Conservation (phyloP, 2,113 vertebrate genomes). For the Stigmatopora nigra region DNA sequence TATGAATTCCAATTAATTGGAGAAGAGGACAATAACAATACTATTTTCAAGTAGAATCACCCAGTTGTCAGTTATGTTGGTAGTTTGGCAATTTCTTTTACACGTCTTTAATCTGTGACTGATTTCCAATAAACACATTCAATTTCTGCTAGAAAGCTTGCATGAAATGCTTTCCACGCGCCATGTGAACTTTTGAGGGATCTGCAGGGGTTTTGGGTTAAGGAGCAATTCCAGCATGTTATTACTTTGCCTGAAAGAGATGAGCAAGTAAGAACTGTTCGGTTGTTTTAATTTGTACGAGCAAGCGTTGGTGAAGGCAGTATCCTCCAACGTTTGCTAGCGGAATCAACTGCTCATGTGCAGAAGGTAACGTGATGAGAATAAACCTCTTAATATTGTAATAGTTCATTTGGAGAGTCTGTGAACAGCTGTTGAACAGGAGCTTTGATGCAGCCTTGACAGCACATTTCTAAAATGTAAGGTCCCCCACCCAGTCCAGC, state of each 20-base stretch:
- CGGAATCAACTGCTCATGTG: background rate
- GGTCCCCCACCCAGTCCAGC: constrained; percentile 12
- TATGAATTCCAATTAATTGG: background rate
- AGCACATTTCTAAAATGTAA: constrained; percentile 30
- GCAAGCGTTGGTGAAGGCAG: background rate
- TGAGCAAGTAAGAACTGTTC: background rate
- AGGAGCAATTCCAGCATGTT: constrained; percentile 15
- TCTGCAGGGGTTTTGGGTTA: constrained; percentile 17
- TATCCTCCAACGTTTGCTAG: background rate
- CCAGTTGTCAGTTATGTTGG: no score
- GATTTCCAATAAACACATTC: background rate
- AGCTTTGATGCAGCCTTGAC: constrained; percentile 22
- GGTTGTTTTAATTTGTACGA: constrained; percentile 7
- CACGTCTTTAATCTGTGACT: background rate
- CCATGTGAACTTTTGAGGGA: constrained; percentile 15
- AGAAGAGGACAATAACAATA: no score
- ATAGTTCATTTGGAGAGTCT: constrained; percentile 10
- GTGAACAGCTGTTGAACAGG: constrained; percentile 22
- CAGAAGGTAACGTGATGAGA: background rate
- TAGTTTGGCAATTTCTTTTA: no score
- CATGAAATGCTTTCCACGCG: constrained; percentile 22
- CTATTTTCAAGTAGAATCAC: no score
- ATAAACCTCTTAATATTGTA: constrained; percentile 9
- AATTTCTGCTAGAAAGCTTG: constrained; percentile 17
- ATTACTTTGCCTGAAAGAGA: background rate